phyloP scores from a whole-genome alignment of 64 coral and sea anemone genomes.

The Orbicella faveolata region DNA sequence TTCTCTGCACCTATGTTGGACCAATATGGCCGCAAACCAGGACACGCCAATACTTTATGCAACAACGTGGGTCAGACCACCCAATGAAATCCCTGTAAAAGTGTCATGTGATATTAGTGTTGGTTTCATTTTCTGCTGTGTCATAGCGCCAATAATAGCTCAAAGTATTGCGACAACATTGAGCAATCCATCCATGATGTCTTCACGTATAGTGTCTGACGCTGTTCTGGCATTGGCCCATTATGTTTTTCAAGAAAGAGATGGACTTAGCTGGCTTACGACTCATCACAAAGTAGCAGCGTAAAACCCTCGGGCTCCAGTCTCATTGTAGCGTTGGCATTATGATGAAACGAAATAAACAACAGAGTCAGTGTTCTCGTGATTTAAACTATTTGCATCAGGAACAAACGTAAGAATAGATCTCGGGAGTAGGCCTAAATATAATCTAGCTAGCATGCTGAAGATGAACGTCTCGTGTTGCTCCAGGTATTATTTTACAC shows the following conservation, averaged over 20 bases:
- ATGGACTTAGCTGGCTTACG: too few species aligned
- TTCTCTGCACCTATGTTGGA: not conserved
- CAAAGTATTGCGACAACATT: not conserved
- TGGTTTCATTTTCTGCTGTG: not conserved
- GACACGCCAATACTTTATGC: not conserved
- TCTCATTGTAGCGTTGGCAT: too few species aligned
- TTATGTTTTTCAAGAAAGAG: not conserved
- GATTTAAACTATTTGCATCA: too few species aligned
- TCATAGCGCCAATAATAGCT: constrained; percentile 31
- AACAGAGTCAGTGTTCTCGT: too few species aligned
- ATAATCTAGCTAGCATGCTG: too few species aligned
- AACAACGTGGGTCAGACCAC: not conserved
- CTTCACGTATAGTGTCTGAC: not conserved
- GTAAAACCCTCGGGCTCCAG: too few species aligned
- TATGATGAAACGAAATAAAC: too few species aligned
- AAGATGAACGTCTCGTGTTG: too few species aligned
- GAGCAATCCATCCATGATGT: not conserved
- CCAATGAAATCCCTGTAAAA: not conserved
- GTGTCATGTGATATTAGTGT: not conserved
- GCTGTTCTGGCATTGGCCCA: not conserved
- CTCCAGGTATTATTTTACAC: too few species aligned
- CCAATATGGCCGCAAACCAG: not conserved
- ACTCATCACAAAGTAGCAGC: too few species aligned
- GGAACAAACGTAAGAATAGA: too few species aligned
- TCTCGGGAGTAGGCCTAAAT: too few species aligned